Evolutionary conservation across 2,888 invertebrate species (phyloP).

Genomic region (Paralinhomoeus sp.): DNA sequence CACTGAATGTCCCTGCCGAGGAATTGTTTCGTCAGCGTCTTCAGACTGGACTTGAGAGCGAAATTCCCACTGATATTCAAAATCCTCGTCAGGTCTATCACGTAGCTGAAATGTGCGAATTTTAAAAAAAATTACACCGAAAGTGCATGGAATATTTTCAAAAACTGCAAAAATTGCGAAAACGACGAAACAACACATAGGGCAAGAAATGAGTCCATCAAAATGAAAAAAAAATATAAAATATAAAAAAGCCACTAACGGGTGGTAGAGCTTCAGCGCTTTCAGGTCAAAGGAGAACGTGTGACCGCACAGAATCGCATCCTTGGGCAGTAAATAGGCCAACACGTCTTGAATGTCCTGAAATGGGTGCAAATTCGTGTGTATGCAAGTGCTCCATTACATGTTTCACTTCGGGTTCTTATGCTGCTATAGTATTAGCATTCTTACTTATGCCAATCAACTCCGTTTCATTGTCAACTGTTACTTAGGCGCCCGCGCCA

Average conservation of each 20-base stretch:
- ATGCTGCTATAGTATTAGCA: no score
- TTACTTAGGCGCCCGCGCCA: no score
- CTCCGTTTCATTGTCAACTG: no score
- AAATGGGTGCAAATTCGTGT: no score
- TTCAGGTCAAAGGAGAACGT: constrained; percentile 71
- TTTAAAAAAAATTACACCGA: neutral
- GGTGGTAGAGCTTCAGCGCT: constrained; percentile 82
- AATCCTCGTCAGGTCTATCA: constrained; percentile 13
- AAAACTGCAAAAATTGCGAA: neutral
- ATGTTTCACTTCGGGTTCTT: no score
- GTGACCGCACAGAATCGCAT: constrained; percentile 86
- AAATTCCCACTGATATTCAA: constrained; percentile 12
- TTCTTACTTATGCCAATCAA: no score
- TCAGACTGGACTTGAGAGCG: constrained; percentile 52
- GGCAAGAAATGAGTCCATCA: neutral
- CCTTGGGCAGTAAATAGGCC: constrained; percentile 37
- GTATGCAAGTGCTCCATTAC: no score
- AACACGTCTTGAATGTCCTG: constrained; percentile 2
- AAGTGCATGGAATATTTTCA: no score
- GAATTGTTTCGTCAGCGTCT: constrained; percentile 51
- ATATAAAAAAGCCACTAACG: constrained; percentile 48
- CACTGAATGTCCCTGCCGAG: constrained; percentile 53
- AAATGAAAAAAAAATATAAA: no score
- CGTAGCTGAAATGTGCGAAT: constrained; percentile 11
- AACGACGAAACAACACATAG: neutral